Evolutionary conservation across 2,113 vertebrate species (phyloP).

Genomic region (Saiga tatarica): DNA sequence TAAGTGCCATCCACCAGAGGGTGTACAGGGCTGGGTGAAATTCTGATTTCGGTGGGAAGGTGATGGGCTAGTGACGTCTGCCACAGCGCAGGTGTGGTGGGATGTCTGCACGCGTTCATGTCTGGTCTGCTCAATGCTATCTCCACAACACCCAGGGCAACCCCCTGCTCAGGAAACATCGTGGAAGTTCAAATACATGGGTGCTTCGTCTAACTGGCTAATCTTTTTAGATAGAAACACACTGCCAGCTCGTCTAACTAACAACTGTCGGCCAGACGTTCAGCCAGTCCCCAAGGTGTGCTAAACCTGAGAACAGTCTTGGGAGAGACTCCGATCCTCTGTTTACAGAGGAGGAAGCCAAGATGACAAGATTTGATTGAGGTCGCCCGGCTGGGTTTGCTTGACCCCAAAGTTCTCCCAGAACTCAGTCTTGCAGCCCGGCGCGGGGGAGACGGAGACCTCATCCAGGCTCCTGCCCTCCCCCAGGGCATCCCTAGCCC

Average conservation of each 20-base stretch:
- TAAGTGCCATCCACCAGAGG: fast-evolving
- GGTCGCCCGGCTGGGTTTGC: not conserved
- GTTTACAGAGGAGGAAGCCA: not conserved
- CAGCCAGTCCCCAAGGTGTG: not conserved
- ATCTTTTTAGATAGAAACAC: not conserved
- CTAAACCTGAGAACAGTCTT: not conserved
- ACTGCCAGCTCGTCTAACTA: not conserved
- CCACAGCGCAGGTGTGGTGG: not conserved
- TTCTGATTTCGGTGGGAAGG: not conserved
- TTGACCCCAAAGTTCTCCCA: not conserved
- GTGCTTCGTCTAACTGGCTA: not conserved
- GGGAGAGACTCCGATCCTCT: not conserved
- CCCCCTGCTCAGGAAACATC: not conserved
- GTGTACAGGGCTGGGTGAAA: not conserved
- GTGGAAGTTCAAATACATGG: not conserved
- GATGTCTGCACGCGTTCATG: fast-evolving
- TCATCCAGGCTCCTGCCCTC: not conserved
- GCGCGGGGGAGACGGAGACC: fast-evolving
- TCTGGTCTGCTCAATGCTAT: not conserved
- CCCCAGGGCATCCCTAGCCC: not conserved
- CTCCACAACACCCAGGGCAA: not conserved
- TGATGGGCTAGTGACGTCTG: not conserved
- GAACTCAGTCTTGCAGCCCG: not conserved
- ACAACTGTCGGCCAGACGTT: not conserved
- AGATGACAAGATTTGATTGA: not conserved